A percentile compares a stretch with the other conserved stretches of the same genome.
Evolutionary conservation across 2,113 vertebrate species (phyloP).

Genomic region (Urocolius indicus): DNA sequence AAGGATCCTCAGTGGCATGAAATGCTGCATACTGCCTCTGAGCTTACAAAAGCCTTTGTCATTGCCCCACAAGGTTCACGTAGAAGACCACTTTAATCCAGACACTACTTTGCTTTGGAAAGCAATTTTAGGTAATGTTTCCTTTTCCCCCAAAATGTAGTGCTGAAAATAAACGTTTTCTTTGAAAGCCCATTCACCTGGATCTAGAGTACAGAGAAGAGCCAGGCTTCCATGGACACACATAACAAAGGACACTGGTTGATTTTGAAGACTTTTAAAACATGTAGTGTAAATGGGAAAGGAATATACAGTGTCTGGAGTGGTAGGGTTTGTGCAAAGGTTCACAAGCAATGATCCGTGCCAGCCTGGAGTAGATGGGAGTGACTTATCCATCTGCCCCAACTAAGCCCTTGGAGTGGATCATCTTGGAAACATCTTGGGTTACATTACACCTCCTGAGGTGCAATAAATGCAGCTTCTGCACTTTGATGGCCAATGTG

Average conservation of each 20-base stretch:
- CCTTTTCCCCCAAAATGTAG: background rate
- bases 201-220: background rate
- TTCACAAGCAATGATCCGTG: background rate
- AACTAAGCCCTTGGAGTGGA: background rate
- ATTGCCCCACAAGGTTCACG: no score
- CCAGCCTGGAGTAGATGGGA: background rate
- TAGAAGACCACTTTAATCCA: background rate
- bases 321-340: background rate
- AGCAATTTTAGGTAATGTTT: background rate
- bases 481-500: background rate
- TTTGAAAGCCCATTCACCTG: background rate
- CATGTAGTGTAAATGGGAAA: no score
- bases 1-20: accelerated
- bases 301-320: background rate
- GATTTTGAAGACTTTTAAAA: background rate
- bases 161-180: background rate
- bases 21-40: no score
- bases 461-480: background rate
- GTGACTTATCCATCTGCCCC: background rate
- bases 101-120: background rate
- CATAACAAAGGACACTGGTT: background rate
- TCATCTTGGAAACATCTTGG: background rate
- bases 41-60: background rate
- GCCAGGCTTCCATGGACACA: background rate
- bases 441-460: background rate